A percentile compares a stretch with the other conserved stretches of the same genome.
Conservation (phyloP, 2,888 invertebrate genomes). For the Steromphala cineraria region DNA sequence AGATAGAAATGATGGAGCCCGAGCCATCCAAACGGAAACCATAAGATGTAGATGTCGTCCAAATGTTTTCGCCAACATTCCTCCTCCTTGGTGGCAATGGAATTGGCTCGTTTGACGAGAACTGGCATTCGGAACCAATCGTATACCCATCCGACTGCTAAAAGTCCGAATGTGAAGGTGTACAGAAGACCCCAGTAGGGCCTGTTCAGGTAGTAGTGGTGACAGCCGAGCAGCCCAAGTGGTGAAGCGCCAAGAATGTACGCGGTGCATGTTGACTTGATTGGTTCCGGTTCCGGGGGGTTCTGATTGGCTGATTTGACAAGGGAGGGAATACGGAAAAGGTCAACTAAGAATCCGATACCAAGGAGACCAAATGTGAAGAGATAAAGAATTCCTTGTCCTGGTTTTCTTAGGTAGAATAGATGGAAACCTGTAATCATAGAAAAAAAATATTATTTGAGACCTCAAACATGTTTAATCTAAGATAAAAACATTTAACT, state of each 20-base stretch:
- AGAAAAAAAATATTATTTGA: neutral
- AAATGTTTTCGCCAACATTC: slow-evolving; percentile 32
- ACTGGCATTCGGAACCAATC: slow-evolving; percentile 59
- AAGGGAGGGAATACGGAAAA: slow-evolving; percentile 28
- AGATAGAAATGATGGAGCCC: slow-evolving; percentile 54
- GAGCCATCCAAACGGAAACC: slow-evolving; percentile 52
- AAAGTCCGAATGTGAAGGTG: slow-evolving; percentile 28
- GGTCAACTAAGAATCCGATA: slow-evolving; percentile 30
- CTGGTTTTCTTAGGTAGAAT: slow-evolving; percentile 26
- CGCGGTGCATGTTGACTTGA: neutral
- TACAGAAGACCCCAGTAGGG: slow-evolving; percentile 37
- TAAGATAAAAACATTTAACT: too few relatives aligned
- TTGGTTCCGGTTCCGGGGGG: neutral
- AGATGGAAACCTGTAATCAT: slow-evolving; percentile 27
- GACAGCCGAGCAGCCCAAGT: slow-evolving; percentile 23
- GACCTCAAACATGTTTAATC: too few relatives aligned
- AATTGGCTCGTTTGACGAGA: slow-evolving; percentile 51
- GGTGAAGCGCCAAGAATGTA: slow-evolving; percentile 22
- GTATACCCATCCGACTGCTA: slow-evolving; percentile 51
- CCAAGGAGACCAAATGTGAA: slow-evolving; percentile 31
- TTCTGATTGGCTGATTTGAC: slow-evolving; percentile 22
- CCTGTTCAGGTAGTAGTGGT: slow-evolving; percentile 39
- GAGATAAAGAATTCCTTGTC: slow-evolving; percentile 27
- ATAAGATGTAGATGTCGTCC: slow-evolving; percentile 56
- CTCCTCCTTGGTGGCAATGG: slow-evolving; percentile 8